Evolutionary conservation across 2,888 invertebrate genomes (phyloP).

Genomic region (Parapristionchus giblindavisi): DNA sequence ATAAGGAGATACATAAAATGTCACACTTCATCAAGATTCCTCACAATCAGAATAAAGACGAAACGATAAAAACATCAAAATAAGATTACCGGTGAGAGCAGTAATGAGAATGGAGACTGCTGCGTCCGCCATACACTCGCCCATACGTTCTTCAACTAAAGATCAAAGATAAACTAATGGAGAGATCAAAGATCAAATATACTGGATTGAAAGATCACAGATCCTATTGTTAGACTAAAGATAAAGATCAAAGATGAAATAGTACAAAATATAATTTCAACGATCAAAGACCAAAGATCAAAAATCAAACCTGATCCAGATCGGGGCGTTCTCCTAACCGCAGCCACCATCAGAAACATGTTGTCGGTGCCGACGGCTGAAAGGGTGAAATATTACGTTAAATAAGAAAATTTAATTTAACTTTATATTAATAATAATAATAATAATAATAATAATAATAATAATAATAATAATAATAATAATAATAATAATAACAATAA

Average conservation of each 20-base stretch:
- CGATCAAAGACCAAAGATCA: conserved; percentile 4
- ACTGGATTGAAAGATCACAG: no score
- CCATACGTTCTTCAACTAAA: conserved; percentile 78
- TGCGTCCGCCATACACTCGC: conserved; percentile 87
- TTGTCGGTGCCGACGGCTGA: conserved; percentile 93
- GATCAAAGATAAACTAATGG: no score
- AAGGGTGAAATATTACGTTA: conserved; percentile 50
- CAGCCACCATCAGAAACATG: conserved; percentile 93
- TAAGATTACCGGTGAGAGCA: no score
- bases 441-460: no score
- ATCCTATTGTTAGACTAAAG: neutral
- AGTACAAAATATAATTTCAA: neutral
- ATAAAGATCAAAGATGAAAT: neutral
- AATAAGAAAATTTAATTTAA: no score
- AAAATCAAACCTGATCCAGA: conserved; percentile 38
- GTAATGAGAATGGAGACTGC: conserved; percentile 94
- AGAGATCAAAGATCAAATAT: conserved; percentile 21
- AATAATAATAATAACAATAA: no score
- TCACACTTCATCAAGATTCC: no score
- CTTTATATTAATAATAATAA: no score
- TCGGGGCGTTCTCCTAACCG: conserved; percentile 85
- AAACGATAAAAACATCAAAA: no score
- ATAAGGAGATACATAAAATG: no score
- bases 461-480: no score
- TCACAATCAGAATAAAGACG: conserved; percentile 89